Conservation (phyloP, 2,888 invertebrate species). For the Thymelicus acteon region DNA sequence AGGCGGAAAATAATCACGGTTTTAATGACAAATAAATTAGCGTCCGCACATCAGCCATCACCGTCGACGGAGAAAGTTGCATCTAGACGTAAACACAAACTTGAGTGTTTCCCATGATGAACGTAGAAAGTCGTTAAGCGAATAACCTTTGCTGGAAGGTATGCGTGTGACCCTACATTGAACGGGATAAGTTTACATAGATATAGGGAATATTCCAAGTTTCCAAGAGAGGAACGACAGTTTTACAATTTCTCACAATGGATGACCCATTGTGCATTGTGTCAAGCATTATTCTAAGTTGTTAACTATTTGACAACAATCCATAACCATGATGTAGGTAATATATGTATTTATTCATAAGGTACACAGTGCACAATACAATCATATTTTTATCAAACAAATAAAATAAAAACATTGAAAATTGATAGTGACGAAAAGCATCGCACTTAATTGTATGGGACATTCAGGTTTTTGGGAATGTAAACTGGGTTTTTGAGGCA, state of each 20-base stretch:
- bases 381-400: too few species aligned
- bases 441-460: too few species aligned
- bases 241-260: too few species aligned
- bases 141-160: conserved; percentile 41
- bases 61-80: conserved; percentile 46
- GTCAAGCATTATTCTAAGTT: too few species aligned
- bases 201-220: neutral
- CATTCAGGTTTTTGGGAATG: too few species aligned
- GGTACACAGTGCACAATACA: too few species aligned
- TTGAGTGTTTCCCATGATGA: conserved; percentile 72
- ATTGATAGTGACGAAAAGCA: too few species aligned
- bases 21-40: conserved; percentile 39
- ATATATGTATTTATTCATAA: too few species aligned
- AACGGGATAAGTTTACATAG: neutral
- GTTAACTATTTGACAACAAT: too few species aligned
- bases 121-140: conserved; percentile 68
- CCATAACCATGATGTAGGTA: too few species aligned
- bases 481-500: neutral
- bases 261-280: too few species aligned
- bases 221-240: neutral
- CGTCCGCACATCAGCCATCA: conserved; percentile 40
- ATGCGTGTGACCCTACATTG: neutral
- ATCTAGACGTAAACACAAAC: conserved; percentile 46
- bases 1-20: conserved; percentile 38
- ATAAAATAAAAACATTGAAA: too few species aligned